These are phyloP conservation scores for Dendrophyllia cribrosa DNA, from an alignment of 64 coral and sea anemone species.

Conservation along the genomic window DNA sequence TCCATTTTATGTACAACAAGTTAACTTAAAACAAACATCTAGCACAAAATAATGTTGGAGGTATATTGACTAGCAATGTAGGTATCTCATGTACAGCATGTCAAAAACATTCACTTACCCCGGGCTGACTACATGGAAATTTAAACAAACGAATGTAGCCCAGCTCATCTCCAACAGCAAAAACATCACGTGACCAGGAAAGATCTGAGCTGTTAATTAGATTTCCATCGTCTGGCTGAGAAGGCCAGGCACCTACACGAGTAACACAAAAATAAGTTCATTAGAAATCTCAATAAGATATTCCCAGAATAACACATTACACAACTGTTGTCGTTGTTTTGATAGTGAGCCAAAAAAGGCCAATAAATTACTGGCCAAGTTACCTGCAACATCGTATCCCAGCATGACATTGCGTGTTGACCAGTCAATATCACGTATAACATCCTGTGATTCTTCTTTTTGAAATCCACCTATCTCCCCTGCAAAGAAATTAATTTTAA, in stretches of 20 bases:
- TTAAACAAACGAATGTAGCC: constrained; percentile 88
- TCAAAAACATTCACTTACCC: constrained; percentile 50
- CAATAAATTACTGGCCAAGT: background rate
- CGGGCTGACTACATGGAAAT: constrained; percentile 84
- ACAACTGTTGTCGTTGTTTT: too few species aligned
- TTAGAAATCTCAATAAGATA: too few species aligned
- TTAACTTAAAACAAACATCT: too few species aligned
- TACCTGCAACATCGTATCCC: constrained; percentile 91
- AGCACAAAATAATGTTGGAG: too few species aligned
- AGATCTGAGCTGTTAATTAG: constrained; percentile 92
- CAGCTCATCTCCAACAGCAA: constrained; percentile 88
- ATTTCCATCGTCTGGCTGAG: constrained; percentile 82
- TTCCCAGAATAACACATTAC: too few species aligned
- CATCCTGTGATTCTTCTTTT: constrained; percentile 82
- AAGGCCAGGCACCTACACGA: constrained; percentile 79
- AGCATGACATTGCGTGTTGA: constrained; percentile 87
- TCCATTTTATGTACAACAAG: too few species aligned
- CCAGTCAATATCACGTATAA: constrained; percentile 95
- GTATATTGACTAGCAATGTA: too few species aligned
- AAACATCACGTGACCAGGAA: constrained; percentile 78
- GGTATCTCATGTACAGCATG: too few species aligned
- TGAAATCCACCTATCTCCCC: constrained; percentile 94
- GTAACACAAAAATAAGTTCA: background rate
- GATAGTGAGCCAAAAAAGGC: too few species aligned
- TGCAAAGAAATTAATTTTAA: constrained; percentile 2